A percentile compares a stretch with the other conserved stretches of the same genome.
Conservation (phyloP, 2,888 invertebrate species). For the Bellardia bayeri region DNA sequence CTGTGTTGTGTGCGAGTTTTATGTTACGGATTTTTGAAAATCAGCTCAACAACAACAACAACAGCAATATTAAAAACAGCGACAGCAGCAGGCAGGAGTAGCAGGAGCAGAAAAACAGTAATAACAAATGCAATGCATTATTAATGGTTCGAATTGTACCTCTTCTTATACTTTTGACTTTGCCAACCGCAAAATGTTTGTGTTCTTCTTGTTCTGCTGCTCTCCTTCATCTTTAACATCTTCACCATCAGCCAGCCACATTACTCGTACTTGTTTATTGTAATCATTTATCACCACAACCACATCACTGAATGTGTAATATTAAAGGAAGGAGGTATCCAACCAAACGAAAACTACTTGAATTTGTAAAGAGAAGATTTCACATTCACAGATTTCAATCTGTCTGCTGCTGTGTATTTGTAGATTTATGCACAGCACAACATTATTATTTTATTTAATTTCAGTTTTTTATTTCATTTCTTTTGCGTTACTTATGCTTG, state of each 20-base stretch:
- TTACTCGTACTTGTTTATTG: constrained; percentile 43
- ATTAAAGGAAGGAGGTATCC: constrained; percentile 38
- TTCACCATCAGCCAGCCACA: background rate
- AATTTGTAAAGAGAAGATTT: constrained; percentile 49
- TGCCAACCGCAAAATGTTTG: constrained; percentile 61
- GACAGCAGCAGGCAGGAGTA: background rate
- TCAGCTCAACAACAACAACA: constrained; percentile 42
- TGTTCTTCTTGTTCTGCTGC: background rate
- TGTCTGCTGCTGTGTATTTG: background rate
- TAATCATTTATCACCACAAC: constrained; percentile 58
- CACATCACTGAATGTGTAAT: constrained; percentile 28
- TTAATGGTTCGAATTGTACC: constrained; percentile 67
- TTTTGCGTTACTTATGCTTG: background rate
- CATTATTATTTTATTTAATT: constrained; percentile 53
- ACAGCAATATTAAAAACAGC: constrained; percentile 29
- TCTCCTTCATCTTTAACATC: background rate
- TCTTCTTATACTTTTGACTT: constrained; percentile 65
- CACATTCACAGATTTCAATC: constrained; percentile 42
- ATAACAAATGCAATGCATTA: constrained; percentile 69
- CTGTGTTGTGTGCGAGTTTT: constrained; percentile 36
- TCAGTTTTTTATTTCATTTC: constrained; percentile 14
- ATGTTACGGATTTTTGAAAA: constrained; percentile 58
- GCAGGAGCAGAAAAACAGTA: constrained; percentile 24
- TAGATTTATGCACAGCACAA: constrained; percentile 45
- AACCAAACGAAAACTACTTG: constrained; percentile 58